Evolutionary conservation across 1,140 invertebrate species (phyloP), one percentile per base, ranked within the genome.

Genomic region (Branchinecta lynchi): DNA sequence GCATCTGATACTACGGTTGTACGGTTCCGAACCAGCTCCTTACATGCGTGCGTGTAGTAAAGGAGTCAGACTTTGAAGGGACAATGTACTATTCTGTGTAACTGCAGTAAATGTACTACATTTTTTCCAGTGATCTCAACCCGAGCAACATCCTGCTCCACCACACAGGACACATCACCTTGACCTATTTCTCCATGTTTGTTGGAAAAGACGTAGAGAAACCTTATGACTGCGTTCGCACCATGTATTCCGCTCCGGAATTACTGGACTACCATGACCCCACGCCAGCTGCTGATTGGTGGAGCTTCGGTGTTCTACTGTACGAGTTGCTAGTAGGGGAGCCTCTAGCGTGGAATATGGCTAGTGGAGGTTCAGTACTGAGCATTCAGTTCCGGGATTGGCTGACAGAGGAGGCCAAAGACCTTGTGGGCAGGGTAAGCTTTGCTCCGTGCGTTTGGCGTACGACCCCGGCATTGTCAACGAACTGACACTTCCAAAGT

Each of bases 341-440:
- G 6, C 51, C 51, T 3, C 51, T 60, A 15, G 12, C 51, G 2
- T 60, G 51, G 51, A 60, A 60, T 60, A 60, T 60, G 17, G 12
- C 12, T 12, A 60, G 17, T 15, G 51, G 51, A 15, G 51, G 51
- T 12, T 60, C 51, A 60, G 12, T 20, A 12, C 51, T 15, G 51
- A 15, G 51, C 17, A 60, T 60, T 3, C 12, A 15, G 12, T 60
- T 60, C 17, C 12, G 17, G 51, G 51, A 60, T 60, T 60, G 51
- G 51, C 51, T 60, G 51, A 15, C 51, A 15, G 51, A 60, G 51
- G 51, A 60, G 51, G 51, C 51, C 17, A 60, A 60, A 60, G 51
- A 60, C 17, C 51, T 60, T 1, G 51, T 60, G 12, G 1, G 51
- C 51, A 60, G 51, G 51, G 51, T 60, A 20, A 60, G 51, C 6